Percentiles rank a stretch among this genome's conserved stretches.
These are phyloP conservation scores for Rhinophrynus dorsalis DNA, from an alignment of 2,797 vertebrate species.

Conservation along the genomic window DNA sequence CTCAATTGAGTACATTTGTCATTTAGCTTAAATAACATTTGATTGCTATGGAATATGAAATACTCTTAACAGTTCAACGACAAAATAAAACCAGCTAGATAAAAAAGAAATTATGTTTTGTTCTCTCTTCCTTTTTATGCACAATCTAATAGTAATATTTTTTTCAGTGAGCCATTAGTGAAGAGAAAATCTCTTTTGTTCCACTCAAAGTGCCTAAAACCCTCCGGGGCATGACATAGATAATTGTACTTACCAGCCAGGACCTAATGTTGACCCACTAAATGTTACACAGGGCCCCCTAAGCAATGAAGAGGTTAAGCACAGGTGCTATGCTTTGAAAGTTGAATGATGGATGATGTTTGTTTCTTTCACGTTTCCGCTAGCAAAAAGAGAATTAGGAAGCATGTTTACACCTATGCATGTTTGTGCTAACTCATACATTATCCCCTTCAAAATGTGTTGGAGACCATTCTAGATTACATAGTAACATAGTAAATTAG, in stretches of 20 bases:
- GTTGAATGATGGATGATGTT: neutral
- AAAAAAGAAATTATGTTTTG: neutral
- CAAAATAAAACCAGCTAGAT: neutral
- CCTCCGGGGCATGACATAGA: neutral
- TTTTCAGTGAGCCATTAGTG: too few relatives aligned
- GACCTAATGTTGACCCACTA: too few relatives aligned
- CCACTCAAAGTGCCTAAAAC: neutral
- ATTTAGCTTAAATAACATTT: neutral
- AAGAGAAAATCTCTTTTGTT: neutral
- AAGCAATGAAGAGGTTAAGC: slow-evolving; percentile 3
- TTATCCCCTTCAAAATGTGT: too few relatives aligned
- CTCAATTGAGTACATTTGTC: neutral
- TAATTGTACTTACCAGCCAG: neutral
- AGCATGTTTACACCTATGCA: neutral
- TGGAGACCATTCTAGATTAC: too few relatives aligned
- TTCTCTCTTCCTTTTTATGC: neutral
- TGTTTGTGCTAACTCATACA: too few relatives aligned
- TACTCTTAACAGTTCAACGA: neutral
- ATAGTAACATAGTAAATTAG: too few relatives aligned
- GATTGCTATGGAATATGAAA: slow-evolving; percentile 1
- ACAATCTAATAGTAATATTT: neutral
- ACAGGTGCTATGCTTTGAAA: neutral
- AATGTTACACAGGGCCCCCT: neutral
- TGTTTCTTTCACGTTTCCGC: neutral
- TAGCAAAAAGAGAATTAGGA: neutral